Conservation (phyloP, 2,888 invertebrate species). For the Leucophora obtusa region DNA sequence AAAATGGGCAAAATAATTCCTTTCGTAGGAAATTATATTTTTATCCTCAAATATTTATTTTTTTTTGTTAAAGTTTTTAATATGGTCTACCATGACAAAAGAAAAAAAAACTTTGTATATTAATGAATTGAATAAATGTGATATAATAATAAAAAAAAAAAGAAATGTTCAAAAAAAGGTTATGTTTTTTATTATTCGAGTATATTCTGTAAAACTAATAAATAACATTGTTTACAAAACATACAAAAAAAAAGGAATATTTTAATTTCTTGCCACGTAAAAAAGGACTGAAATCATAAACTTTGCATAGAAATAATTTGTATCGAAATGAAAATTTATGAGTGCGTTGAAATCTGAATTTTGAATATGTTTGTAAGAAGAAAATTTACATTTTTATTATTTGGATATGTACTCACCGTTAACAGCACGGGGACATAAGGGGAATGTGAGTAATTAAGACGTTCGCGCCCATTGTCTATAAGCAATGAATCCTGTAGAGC, state of each 20-base stretch:
- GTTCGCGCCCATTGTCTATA: constrained; percentile 70
- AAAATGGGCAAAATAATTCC: not conserved
- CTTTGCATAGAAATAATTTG: constrained; percentile 49
- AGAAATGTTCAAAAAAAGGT: not conserved
- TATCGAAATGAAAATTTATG: constrained; percentile 63
- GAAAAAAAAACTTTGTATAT: constrained; percentile 14
- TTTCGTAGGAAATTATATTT: not conserved
- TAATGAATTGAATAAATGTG: constrained; percentile 26
- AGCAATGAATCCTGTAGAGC: constrained; percentile 14
- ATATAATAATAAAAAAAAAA: too few relatives aligned
- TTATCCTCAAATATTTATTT: constrained; percentile 15
- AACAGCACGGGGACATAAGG: constrained; percentile 29
- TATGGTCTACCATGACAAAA: constrained; percentile 35
- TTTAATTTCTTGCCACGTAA: constrained; percentile 52
- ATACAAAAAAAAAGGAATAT: constrained; percentile 31
- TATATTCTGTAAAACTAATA: constrained; percentile 30
- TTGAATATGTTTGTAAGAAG: constrained; percentile 28
- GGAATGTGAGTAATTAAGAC: constrained; percentile 76
- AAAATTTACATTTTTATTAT: constrained; percentile 69
- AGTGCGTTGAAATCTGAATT: constrained; percentile 58
- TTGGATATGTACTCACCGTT: constrained; percentile 12
- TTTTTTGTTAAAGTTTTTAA: not conserved
- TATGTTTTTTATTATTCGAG: not conserved
- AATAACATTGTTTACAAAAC: constrained; percentile 50
- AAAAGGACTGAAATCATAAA: constrained; percentile 51